Conservation (phyloP, 2,797 vertebrate species). For the Morelia viridis region DNA sequence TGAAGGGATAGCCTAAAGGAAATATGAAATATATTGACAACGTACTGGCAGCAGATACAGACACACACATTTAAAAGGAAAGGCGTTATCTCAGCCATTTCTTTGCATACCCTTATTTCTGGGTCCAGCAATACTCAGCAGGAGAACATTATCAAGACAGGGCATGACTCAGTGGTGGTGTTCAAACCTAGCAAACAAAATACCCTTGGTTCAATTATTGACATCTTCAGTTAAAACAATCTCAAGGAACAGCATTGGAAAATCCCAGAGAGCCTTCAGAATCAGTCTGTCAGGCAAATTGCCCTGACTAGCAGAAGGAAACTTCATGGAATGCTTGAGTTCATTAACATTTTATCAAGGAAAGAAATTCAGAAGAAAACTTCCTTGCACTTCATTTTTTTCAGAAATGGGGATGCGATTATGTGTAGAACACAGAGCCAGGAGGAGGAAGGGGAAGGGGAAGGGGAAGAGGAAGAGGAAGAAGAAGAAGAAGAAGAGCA, state of each 20-base stretch:
- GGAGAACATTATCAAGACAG: constrained; percentile 1
- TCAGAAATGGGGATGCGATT: not conserved
- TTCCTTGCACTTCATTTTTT: not conserved
- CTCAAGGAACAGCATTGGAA: not conserved
- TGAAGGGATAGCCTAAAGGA: constrained; percentile 45
- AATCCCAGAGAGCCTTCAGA: not conserved
- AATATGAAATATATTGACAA: constrained; percentile 48
- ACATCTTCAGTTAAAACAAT: not conserved
- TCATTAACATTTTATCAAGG: not conserved
- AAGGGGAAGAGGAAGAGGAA: not conserved
- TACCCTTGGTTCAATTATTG: not conserved
- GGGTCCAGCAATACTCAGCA: constrained; percentile 4
- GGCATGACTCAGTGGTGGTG: not conserved
- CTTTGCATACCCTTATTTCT: not conserved
- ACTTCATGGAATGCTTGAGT: not conserved
- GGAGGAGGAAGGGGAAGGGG: not conserved
- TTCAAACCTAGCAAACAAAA: not conserved
- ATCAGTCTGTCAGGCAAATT: not conserved
- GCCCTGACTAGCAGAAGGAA: not conserved
- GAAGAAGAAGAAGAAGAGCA: not conserved
- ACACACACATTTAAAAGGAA: constrained; percentile 17
- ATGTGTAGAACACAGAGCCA: not conserved
- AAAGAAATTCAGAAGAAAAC: not conserved
- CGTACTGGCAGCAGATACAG: constrained; percentile 33
- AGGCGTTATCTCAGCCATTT: constrained; percentile 22